Evolutionary conservation across 2,113 vertebrate genomes (phyloP).

Genomic region (Phaethornis superciliosus): DNA sequence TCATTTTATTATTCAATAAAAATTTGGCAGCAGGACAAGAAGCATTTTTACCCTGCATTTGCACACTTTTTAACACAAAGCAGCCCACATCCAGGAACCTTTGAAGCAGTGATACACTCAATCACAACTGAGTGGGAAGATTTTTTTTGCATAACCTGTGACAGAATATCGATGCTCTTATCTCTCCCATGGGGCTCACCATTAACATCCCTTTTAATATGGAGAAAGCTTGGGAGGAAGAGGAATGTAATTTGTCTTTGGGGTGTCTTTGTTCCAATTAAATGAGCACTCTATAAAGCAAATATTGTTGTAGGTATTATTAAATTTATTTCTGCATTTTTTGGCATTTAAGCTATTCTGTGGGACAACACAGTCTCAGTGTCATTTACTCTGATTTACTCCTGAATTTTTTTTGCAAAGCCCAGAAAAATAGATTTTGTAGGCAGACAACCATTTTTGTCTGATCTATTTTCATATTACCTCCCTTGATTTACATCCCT

Average conservation of each 20-base stretch:
- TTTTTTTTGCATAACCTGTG: not conserved
- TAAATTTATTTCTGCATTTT: not conserved
- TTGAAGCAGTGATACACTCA: accelerated
- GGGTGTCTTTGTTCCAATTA: not conserved
- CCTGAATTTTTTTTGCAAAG: not conserved
- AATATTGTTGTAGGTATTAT: not conserved
- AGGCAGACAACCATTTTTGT: not conserved
- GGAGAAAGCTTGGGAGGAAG: not conserved
- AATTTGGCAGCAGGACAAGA: not conserved
- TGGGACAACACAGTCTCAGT: not conserved
- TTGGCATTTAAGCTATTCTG: not conserved
- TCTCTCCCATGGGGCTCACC: not conserved
- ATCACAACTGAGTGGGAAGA: not conserved
- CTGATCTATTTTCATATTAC: not conserved
- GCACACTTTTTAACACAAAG: not conserved
- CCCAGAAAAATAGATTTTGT: not conserved
- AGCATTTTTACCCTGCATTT: not conserved
- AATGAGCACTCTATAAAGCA: not conserved
- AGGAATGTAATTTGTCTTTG: not conserved
- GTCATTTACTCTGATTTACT: not conserved
- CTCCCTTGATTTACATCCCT: not conserved
- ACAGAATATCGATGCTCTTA: not conserved
- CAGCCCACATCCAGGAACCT: not conserved
- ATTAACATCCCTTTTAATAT: not conserved
- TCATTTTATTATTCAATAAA: not conserved